Percentiles rank a stretch among this genome's conserved stretches.
Conservation (phyloP, 2,113 vertebrate genomes). For the Rattus rattus region DNA sequence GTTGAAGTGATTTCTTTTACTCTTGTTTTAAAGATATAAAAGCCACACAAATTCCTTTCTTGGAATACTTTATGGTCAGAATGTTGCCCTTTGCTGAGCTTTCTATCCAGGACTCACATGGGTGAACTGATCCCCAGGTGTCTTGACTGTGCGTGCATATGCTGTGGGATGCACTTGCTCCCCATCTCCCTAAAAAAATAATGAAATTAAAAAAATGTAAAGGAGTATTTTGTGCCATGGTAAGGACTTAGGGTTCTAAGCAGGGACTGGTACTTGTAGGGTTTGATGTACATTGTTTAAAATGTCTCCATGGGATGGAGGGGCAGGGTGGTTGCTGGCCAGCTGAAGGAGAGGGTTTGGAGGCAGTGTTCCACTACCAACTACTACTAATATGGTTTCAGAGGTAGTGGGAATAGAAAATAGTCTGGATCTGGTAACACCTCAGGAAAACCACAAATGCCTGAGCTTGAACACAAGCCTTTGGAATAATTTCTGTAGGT, state of each 20-base stretch:
- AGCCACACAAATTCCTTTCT: not conserved
- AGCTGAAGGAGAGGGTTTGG: not conserved
- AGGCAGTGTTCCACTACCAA: not conserved
- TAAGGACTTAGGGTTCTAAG: not conserved
- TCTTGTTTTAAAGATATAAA: not conserved
- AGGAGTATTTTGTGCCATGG: not conserved
- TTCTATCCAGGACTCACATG: not conserved
- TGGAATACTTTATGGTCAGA: not conserved
- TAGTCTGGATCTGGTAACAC: not conserved
- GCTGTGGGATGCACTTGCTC: not conserved
- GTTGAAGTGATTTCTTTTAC: not conserved
- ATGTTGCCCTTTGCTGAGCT: not conserved
- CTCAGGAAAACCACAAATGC: not conserved
- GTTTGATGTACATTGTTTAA: not conserved
- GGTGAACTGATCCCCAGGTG: not conserved
- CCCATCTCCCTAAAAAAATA: not conserved
- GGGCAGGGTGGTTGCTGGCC: not conserved
- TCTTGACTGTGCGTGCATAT: not conserved
- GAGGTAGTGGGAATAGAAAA: not conserved
- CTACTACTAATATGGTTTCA: not conserved
- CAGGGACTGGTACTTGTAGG: not conserved
- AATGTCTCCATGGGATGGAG: not conserved
- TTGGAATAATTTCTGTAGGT: not conserved
- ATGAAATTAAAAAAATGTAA: not conserved
- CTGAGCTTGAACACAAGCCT: not conserved